Base-by-base conservation (phyloP, 2,797 vertebrate species). In the Gobionotothen gibberifrons region DNA sequence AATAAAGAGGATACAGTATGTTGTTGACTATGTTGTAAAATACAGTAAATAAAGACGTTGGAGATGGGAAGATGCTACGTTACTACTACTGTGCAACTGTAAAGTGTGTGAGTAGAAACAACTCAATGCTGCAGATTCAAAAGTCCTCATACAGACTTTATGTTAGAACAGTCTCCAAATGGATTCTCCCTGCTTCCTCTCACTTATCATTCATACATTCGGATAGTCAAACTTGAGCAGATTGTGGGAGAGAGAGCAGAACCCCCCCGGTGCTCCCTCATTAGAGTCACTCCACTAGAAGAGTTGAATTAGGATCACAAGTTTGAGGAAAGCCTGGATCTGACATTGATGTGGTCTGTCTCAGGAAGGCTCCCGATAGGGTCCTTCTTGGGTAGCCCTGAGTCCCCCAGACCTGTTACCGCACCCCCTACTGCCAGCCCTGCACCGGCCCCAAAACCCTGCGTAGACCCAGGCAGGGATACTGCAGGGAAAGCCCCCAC, bases 311-410 rank as follows among this genome's bases (percentile, higher is more conserved):
- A 90, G 83, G 92, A 96, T 98, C 97, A 99, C 97, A 99, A 97
- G 92, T 99, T 99, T 92, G 98, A 98, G 39, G 97, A 97, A 64
- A 99, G 95, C 93, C 96, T 95, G 72, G 97, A 96, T 94, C 96
- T 96, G 71, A 95, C 69, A 79, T 90, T 91, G 69, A 89, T 88
- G 7, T 94, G 94, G 90, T 98, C 97, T 79, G 94, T 96, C 62
- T 97, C 97, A 14, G 96, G 95, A 68, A 96, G 92, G 89, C 95
- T 95, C 47, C 78, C 91, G 47, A 94, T 89, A 5, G 96, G 96
- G 93, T 96, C 95, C 86, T 96, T 97, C 86, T 94, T 94, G 85
- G 94, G 88, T 5, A 53, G 81, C 63, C 90, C 89, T 0, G 92
- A 92, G 93, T 96, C 95, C 82, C 90, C 93, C 16, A 79, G 86